Percentiles rank a stretch among this genome's conserved stretches.
These are phyloP conservation scores for Halichoeres trimaculatus DNA, from an alignment of 2,113 vertebrate species.

Conservation along the genomic window DNA sequence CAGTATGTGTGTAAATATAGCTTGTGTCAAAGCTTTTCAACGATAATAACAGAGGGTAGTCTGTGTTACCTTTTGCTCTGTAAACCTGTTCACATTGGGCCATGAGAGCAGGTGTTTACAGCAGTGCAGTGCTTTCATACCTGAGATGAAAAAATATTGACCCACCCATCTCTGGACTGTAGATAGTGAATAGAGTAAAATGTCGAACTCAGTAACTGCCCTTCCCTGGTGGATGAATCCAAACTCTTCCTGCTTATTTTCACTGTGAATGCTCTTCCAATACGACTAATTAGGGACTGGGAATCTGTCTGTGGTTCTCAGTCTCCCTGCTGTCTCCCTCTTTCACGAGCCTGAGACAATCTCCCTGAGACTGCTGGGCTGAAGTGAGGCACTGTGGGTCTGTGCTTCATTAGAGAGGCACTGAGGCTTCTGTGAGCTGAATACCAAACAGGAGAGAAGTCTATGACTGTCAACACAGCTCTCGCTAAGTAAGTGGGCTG, in stretches of 20 bases:
- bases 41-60: conserved; percentile 13
- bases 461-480: conserved; percentile 58
- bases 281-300: conserved; percentile 25
- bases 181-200: neutral
- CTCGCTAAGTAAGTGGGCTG: conserved; percentile 43
- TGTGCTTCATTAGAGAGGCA: conserved; percentile 70
- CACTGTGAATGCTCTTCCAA: conserved; percentile 18
- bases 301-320: conserved; percentile 5
- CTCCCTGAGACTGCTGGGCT: conserved; percentile 54
- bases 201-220: neutral
- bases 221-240: conserved; percentile 12
- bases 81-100: neutral
- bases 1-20: too few relatives aligned
- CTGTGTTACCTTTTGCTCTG: neutral
- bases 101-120: neutral
- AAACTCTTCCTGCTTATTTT: conserved; percentile 7
- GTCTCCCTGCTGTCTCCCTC: conserved; percentile 30
- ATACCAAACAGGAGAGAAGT: conserved; percentile 71
- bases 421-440: conserved; percentile 65
- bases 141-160: too few relatives aligned
- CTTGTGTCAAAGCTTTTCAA: conserved; percentile 13
- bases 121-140: neutral
- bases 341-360: conserved; percentile 43
- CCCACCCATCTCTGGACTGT: neutral
- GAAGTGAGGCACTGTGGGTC: conserved; percentile 51